phyloP scores from a whole-genome alignment of 2,888 invertebrate genomes.

The Helobdella robusta region DNA sequence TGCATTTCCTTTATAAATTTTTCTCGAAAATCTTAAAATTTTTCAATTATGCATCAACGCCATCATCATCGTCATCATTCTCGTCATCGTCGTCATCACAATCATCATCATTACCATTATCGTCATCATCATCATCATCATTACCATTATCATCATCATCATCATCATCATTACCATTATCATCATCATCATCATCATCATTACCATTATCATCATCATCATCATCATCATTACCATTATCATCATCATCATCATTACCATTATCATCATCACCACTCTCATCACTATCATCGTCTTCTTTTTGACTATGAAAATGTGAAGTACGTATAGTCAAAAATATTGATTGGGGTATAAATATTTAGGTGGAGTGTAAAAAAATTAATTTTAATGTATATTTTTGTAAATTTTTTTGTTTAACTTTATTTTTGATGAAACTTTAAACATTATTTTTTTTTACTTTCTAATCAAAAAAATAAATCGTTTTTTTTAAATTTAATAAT shows the following conservation, averaged over 20 bases:
- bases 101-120: neutral
- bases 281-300: neutral
- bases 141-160: neutral
- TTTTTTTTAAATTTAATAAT: no score
- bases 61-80: neutral
- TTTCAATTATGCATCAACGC: neutral
- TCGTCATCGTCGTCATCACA: neutral
- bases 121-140: neutral
- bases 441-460: no score
- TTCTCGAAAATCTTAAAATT: neutral
- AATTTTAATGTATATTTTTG: no score
- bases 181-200: conserved; percentile 11
- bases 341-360: no score
- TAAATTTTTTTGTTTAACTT: no score
- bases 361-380: neutral
- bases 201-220: conserved; percentile 17
- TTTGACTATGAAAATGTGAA: neutral
- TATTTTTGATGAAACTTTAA: no score
- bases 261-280: neutral
- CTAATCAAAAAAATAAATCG: no score
- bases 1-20: neutral
- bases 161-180: neutral
- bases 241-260: neutral
- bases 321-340: no score
- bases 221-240: conserved; percentile 5